These are phyloP conservation scores for Tetanocera ferruginea DNA, from an alignment of 2,888 invertebrate species.

Conservation along the genomic window DNA sequence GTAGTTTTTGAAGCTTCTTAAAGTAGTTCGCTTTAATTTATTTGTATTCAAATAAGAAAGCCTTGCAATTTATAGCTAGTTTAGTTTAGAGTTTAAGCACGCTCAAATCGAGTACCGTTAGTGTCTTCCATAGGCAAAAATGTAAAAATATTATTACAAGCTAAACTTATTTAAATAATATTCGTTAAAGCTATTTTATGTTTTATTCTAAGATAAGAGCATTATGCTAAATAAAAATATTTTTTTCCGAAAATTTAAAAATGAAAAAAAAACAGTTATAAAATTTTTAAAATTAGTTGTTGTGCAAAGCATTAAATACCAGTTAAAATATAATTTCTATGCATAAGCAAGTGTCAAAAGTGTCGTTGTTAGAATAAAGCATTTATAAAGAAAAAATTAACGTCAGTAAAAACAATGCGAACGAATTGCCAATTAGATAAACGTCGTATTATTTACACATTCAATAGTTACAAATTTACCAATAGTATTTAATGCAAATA, in stretches of 20 bases:
- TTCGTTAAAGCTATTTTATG: too few species aligned
- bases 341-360: background rate
- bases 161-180: too few species aligned
- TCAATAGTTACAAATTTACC: too few species aligned
- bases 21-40: background rate
- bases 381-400: too few species aligned
- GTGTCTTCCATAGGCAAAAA: constrained; percentile 34
- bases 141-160: background rate
- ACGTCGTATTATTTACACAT: too few species aligned
- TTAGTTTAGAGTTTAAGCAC: background rate
- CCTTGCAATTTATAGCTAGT: constrained; percentile 2
- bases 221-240: too few species aligned
- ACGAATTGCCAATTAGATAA: too few species aligned
- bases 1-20: background rate
- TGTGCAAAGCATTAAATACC: background rate
- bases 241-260: too few species aligned
- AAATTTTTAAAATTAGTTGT: background rate
- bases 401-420: too few species aligned
- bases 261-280: background rate
- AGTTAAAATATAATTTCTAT: background rate
- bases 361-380: background rate
- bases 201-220: too few species aligned
- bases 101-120: constrained; percentile 9
- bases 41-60: background rate
- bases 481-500: too few species aligned